These are phyloP conservation scores for Andrena cerasifolii DNA, from an alignment of 1,140 invertebrate species.

Conservation along the genomic window DNA sequence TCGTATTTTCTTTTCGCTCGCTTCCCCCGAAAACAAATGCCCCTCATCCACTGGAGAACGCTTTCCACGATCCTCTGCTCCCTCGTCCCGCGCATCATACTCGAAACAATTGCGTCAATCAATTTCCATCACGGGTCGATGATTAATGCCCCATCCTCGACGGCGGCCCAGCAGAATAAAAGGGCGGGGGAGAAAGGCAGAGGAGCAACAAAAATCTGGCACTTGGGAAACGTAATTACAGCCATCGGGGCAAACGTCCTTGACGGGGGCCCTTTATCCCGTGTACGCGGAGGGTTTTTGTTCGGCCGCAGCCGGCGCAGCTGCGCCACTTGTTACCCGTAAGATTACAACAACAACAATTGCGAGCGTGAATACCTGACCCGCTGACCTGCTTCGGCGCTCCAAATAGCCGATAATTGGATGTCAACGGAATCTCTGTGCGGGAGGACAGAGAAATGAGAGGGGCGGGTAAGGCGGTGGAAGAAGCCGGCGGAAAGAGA, in stretches of 20 bases:
- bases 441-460: too few species aligned
- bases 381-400: constrained; percentile 16
- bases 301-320: not conserved
- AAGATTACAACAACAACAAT: constrained; percentile 30
- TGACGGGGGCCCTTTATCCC: not conserved
- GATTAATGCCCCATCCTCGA: not conserved
- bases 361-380: constrained; percentile 24
- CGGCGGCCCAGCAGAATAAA: not conserved
- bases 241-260: not conserved
- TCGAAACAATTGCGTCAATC: constrained; percentile 7
- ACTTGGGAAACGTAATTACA: constrained; percentile 12
- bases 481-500: not conserved
- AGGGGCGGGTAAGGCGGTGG: not conserved
- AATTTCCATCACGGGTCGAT: not conserved
- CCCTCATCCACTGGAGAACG: not conserved
- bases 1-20: not conserved
- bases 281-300: not conserved
- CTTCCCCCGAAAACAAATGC: not conserved
- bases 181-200: too few species aligned
- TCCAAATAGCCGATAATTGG: constrained; percentile 46
- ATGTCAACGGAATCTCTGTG: not conserved
- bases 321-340: constrained; percentile 20
- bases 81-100: not conserved
- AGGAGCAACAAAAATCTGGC: constrained; percentile 12
- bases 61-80: not conserved